These are phyloP conservation scores for Theristicus caerulescens DNA, from an alignment of 2,113 vertebrate genomes.

Conservation along the genomic window DNA sequence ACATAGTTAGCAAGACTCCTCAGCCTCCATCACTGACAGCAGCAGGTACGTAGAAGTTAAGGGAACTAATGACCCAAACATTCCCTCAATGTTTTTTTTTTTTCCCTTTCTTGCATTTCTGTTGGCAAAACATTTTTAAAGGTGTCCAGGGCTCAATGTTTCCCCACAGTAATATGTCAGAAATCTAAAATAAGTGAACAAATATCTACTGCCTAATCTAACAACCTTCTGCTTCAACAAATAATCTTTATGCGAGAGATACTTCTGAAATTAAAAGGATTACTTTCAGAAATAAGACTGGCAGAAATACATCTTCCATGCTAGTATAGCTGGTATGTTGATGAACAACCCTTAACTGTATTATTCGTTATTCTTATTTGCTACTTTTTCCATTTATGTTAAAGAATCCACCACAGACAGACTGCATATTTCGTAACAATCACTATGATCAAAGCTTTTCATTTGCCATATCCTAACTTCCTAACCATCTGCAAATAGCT, in stretches of 20 bases:
- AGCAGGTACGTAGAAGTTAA: not conserved
- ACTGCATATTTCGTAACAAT: not conserved
- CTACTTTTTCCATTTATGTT: not conserved
- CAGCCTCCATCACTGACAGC: not conserved
- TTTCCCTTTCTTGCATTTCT: not conserved
- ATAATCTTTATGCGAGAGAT: not conserved
- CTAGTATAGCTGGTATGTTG: not conserved
- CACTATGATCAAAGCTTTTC: not conserved
- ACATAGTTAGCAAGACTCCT: not conserved
- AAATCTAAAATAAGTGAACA: not conserved
- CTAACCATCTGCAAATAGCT: conserved; percentile 3
- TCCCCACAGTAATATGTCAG: not conserved
- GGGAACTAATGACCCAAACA: not conserved
- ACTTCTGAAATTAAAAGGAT: not conserved
- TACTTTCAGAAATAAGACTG: not conserved
- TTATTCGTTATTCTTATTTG: not conserved
- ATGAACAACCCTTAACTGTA: not conserved
- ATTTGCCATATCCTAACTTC: not conserved
- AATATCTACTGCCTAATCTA: not conserved
- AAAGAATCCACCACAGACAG: not conserved
- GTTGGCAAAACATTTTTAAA: not conserved
- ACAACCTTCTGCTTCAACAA: not conserved
- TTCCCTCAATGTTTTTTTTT: not conserved
- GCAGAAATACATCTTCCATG: not conserved
- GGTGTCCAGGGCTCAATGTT: not conserved